Percentiles rank a stretch among this genome's conserved stretches.
Conservation (phyloP, 2,888 invertebrate genomes). For the Tribolium freemani region DNA sequence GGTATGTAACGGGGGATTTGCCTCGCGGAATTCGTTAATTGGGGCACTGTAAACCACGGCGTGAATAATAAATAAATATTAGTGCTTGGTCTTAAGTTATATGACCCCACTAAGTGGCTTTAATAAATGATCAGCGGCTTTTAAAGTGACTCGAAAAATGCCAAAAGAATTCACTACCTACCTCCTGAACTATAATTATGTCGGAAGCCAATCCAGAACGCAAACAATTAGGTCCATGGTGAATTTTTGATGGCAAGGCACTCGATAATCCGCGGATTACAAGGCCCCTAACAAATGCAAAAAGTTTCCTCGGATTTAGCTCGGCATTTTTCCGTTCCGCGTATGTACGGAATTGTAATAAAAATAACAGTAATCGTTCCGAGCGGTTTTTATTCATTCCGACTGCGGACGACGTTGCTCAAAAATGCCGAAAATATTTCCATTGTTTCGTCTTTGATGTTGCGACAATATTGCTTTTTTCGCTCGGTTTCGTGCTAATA, state of each 20-base stretch:
- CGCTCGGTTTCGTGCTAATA: constrained; percentile 15
- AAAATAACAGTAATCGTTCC: constrained; percentile 26
- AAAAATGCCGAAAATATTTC: constrained; percentile 32
- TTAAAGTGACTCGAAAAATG: neutral
- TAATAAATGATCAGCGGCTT: constrained; percentile 21
- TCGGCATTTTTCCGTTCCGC: constrained; percentile 8
- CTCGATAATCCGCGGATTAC: constrained; percentile 27
- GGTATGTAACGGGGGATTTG: constrained; percentile 29
- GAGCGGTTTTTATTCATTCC: constrained; percentile 17
- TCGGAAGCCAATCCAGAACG: constrained; percentile 13
- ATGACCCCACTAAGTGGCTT: constrained; percentile 24
- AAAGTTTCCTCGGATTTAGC: constrained; percentile 14
- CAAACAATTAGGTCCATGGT: constrained; percentile 22
- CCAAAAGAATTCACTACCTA: too few species aligned
- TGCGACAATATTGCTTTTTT: constrained; percentile 2
- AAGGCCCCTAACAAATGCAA: constrained; percentile 11
- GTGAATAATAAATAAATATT: constrained; percentile 37
- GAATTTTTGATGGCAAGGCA: constrained; percentile 21
- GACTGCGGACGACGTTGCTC: constrained; percentile 6
- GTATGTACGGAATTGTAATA: constrained; percentile 29
- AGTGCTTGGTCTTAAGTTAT: constrained; percentile 21
- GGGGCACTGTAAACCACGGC: constrained; percentile 29
- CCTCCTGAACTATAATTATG: neutral
- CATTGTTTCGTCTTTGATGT: constrained; percentile 20
- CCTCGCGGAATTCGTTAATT: constrained; percentile 32